Conservation (phyloP, 2,888 invertebrate genomes). For the Campaea margaritaria region DNA sequence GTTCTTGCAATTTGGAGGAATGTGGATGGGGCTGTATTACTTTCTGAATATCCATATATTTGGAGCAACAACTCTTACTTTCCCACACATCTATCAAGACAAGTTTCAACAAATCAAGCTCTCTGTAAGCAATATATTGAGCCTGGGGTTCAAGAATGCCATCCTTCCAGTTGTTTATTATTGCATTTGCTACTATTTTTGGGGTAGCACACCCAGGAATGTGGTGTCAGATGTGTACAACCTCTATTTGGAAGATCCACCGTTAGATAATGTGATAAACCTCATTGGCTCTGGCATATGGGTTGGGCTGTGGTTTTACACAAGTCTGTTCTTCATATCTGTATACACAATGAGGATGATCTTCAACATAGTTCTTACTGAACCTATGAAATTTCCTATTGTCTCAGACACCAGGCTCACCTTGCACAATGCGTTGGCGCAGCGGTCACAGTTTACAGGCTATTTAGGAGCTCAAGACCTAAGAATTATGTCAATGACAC, state of each 20-base stretch:
- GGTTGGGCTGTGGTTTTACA: conserved; percentile 89
- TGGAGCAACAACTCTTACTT: conserved; percentile 84
- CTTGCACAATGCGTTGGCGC: conserved; percentile 86
- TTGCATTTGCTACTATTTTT: conserved; percentile 85
- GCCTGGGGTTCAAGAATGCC: conserved; percentile 85
- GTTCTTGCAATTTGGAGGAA: conserved; percentile 88
- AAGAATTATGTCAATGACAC: conserved; percentile 87
- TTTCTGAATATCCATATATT: conserved; percentile 85
- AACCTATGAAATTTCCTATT: conserved; percentile 88
- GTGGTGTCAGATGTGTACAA: conserved; percentile 82
- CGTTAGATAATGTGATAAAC: conserved; percentile 78
- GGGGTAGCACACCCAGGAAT: conserved; percentile 84
- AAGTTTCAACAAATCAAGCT: conserved; percentile 88
- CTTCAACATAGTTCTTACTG: conserved; percentile 89
- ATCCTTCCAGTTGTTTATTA: conserved; percentile 87
- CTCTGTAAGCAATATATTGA: conserved; percentile 83
- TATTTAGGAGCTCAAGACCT: conserved; percentile 92
- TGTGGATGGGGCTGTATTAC: conserved; percentile 87
- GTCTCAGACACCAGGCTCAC: conserved; percentile 79
- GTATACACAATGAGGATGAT: conserved; percentile 89
- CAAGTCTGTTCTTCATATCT: conserved; percentile 88
- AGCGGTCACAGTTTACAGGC: conserved; percentile 88
- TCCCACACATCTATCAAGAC: conserved; percentile 89
- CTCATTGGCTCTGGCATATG: conserved; percentile 80
- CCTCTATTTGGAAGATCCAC: conserved; percentile 81